Base-by-base conservation (phyloP, 2,888 invertebrate genomes). In the Urechis unicinctus region DNA sequence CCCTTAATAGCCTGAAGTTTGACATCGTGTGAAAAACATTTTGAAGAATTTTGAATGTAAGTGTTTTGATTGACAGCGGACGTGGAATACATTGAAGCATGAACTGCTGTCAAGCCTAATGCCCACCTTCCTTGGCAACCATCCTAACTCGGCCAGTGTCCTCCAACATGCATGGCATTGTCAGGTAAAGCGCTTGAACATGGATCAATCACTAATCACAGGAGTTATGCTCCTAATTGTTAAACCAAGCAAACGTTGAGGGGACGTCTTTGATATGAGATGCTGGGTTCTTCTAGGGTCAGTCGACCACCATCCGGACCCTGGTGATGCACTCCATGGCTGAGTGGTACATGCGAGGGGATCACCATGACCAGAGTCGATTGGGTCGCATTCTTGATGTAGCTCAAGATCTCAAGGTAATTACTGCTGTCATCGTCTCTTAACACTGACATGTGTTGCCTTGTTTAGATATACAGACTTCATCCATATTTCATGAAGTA, bases 151-250 rank as follows among this genome's bases (percentile, higher is more conserved):
- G 0, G 92, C 89, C 28, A 89, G 91, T n/a, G 90, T 98, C 61
- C 81, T 98, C 54, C 94, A 96, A 78, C 90, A 92, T 73, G 93
- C 93, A 2, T 98, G 97, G 97, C 91, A 92, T 74, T 85, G 87
- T 52, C 88, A 78, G 73, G 79, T 80, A 68, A 48, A 42, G 4
- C 30, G n/a, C n/a, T n/a, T n/a, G n/a, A 28, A 3, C 22, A 17
- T 21, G 6, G 6, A n/a, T n/a, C n/a, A n/a, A n/a, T n/a, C n/a
- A n/a, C n/a, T n/a, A n/a, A n/a, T n/a, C n/a, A n/a, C n/a, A n/a
- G n/a, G n/a, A n/a, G n/a, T n/a, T n/a, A n/a, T n/a, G n/a, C n/a
- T n/a, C n/a, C n/a, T n/a, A n/a, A n/a, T n/a, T n/a, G n/a, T n/a
- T n/a, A n/a, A n/a, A n/a, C n/a, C n/a, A n/a, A n/a, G n/a, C n/a